Base-by-base conservation (phyloP, 1,140 invertebrate species). In the Theocolax elegans region DNA sequence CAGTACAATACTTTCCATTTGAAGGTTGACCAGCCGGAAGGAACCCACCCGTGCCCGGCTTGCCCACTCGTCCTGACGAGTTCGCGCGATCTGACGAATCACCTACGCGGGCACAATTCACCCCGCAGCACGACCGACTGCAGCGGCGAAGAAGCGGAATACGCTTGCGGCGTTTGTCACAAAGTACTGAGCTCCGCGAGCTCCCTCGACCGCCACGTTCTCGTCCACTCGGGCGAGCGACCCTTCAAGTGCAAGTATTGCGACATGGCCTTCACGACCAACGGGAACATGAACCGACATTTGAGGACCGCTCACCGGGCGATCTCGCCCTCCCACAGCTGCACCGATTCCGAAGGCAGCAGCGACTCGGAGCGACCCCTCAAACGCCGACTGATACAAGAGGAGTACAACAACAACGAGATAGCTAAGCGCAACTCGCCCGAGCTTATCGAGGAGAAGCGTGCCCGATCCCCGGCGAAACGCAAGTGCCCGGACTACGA, bases 221-320 rank as follows among this genome's bases (percentile, higher is more conserved):
- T 94, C 29, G 90, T 92, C 0, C 93, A 94, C 77, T 92, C 91
- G 1, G 91, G 91, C 1, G 91, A 93, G 75, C 85, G 92, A 1
- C 91, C 92, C 2, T 94, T 93, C 81, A 90, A 91, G 75, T 96
- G 94, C 82, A 89, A 90, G 75, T 89, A 90, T 73, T 96, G 94
- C 81, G 88, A 90, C 21, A 90, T 94, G 82, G 90, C 92, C 3
- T 97, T 96, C 83, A 95, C 93, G 31, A 95, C 94, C 3, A 95
- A 95, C 81, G 93, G 93, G 15, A 95, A 94, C 80, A 94, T 96
- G 93, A 93, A 94, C 77, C 86, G 94, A 25, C 94, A 96, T 79
- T 90, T 93, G 85, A 87, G 92, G 60, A 94, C 91, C 0, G 92
- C 80, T 1, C 88, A 89, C 70, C 80, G 77, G 7, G 73, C 75